Percentiles rank a stretch among this genome's conserved stretches.
These are phyloP conservation scores for Drosophila subsilvestris DNA, from an alignment of 2,888 invertebrate species.

Conservation along the genomic window DNA sequence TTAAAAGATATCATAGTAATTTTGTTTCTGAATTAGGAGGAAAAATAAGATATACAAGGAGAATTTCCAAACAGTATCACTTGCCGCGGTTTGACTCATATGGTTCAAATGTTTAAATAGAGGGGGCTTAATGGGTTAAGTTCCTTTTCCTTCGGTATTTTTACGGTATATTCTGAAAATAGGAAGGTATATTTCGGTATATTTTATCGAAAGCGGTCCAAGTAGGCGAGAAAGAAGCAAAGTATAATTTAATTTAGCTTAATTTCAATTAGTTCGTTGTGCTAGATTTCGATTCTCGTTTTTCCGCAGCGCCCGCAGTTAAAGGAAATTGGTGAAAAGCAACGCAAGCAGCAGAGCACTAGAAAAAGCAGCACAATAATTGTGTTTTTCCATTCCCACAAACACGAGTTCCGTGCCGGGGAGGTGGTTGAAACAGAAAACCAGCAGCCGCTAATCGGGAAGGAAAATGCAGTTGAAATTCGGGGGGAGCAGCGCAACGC, in stretches of 20 bases:
- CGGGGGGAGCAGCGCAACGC: constrained; percentile 50
- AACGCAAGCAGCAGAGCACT: constrained; percentile 41
- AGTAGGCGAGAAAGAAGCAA: constrained; percentile 59
- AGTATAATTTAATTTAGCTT: constrained; percentile 76
- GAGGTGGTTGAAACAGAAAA: constrained; percentile 43
- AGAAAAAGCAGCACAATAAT: constrained; percentile 31
- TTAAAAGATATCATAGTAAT: too few relatives aligned
- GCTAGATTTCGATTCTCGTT: constrained; percentile 58
- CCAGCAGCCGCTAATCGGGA: constrained; percentile 22
- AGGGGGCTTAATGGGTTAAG: too few relatives aligned
- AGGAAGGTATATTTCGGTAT: background rate
- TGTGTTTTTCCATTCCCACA: constrained; percentile 29
- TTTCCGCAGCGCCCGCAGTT: constrained; percentile 53
- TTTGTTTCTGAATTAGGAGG: too few relatives aligned
- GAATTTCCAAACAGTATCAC: too few relatives aligned
- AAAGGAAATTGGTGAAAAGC: constrained; percentile 56
- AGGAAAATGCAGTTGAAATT: constrained; percentile 65
- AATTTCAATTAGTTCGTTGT: constrained; percentile 74
- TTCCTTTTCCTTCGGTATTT: too few relatives aligned
- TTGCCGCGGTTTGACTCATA: too few relatives aligned
- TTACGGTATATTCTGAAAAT: too few relatives aligned
- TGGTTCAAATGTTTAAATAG: too few relatives aligned
- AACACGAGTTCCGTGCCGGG: constrained; percentile 4
- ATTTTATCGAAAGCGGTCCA: background rate
- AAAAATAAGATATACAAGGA: too few relatives aligned